phyloP scores from a whole-genome alignment of 2,113 vertebrate genomes.

The Apaloderma vittatum region DNA sequence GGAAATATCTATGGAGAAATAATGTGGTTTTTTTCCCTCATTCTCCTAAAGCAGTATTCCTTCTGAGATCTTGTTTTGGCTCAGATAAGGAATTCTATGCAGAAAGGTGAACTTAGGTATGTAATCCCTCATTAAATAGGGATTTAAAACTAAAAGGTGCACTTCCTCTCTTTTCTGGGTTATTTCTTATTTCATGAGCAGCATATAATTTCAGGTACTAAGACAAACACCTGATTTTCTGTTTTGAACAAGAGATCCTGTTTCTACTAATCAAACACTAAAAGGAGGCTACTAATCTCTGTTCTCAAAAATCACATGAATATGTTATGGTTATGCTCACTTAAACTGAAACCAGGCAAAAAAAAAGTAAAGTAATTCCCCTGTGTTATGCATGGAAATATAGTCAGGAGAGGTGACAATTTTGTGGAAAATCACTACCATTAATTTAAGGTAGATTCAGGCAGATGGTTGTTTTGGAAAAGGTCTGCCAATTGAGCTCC shows the following conservation, averaged over 20 bases:
- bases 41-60: background rate
- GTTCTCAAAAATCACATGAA: background rate
- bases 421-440: background rate
- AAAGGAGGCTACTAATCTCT: background rate
- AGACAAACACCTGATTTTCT: background rate
- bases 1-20: background rate
- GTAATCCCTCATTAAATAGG: background rate
- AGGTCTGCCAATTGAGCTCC: background rate
- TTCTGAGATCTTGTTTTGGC: constrained; percentile 45
- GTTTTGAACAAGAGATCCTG: background rate
- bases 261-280: background rate
- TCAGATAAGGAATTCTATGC: background rate
- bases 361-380: background rate
- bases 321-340: background rate
- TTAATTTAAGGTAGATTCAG: background rate
- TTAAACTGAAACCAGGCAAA: background rate
- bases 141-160: background rate
- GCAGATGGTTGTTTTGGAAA: background rate
- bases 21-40: background rate
- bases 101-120: background rate
- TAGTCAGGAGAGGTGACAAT: background rate
- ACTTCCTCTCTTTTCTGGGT: background rate
- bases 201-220: background rate
- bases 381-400: background rate
- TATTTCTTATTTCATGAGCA: background rate